These are phyloP conservation scores for Gonocerus acuteangulatus DNA, from an alignment of 2,888 invertebrate genomes.

Conservation along the genomic window DNA sequence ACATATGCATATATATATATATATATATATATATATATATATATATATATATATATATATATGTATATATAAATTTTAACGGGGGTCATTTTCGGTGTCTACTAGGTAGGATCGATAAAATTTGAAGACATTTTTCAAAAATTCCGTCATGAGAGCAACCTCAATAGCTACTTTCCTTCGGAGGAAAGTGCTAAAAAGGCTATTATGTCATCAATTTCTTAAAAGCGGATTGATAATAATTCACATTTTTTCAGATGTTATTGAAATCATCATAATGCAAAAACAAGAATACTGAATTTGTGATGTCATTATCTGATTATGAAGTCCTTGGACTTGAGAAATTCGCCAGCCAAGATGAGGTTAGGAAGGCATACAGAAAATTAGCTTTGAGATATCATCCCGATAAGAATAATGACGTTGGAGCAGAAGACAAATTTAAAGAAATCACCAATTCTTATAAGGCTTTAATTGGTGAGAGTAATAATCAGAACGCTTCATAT, in stretches of 20 bases:
- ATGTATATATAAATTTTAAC: neutral
- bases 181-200: neutral
- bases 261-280: no score
- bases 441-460: conserved; percentile 98
- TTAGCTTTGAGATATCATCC: conserved; percentile 52
- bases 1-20: conserved; percentile 5
- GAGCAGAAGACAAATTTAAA: conserved; percentile 92
- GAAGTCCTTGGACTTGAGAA: conserved; percentile 80
- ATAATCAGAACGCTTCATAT: conserved; percentile 57
- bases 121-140: no score
- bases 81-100: no score
- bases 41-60: conserved; percentile 12
- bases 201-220: no score
- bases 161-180: no score
- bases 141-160: no score
- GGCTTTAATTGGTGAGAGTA: conserved; percentile 91
- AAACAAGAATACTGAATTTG: no score
- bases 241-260: no score
- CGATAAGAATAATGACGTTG: conserved; percentile 91
- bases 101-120: no score
- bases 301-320: conserved; percentile 97
- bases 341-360: conserved; percentile 87
- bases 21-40: conserved; percentile 12
- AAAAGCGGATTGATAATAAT: no score
- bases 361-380: conserved; percentile 93